Percentiles rank a stretch among this genome's conserved stretches.
Conservation (phyloP, 2,113 vertebrate genomes). For the Emydocephalus ijimae region DNA sequence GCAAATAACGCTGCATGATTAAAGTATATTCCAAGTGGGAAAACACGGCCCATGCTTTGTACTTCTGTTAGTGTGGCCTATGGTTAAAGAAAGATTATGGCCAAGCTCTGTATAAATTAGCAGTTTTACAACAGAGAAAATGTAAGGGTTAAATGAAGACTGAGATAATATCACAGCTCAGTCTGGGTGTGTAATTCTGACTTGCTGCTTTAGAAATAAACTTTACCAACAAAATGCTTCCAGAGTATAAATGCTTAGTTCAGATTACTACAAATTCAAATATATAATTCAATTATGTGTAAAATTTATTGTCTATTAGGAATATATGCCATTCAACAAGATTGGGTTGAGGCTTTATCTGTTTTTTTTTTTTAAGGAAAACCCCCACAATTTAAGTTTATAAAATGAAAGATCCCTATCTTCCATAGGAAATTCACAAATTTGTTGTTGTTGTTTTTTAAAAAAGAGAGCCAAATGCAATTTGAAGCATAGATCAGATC, state of each 20-base stretch:
- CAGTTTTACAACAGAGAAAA: conserved; percentile 23
- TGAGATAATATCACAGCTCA: conserved; percentile 8
- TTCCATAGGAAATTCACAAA: not conserved
- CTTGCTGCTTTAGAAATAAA: not conserved
- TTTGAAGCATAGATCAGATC: not conserved
- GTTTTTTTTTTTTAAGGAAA: not conserved
- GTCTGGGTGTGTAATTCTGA: not conserved
- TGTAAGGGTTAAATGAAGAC: not conserved
- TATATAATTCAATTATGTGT: not conserved
- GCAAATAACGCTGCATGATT: conserved; percentile 32
- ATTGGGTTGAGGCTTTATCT: not conserved
- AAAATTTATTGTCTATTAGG: not conserved
- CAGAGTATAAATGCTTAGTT: not conserved
- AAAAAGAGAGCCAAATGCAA: not conserved
- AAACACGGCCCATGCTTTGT: not conserved
- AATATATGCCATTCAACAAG: not conserved
- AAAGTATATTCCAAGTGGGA: conserved; percentile 30
- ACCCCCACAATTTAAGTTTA: not conserved
- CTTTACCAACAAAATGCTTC: not conserved
- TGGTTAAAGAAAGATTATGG: conserved; percentile 57
- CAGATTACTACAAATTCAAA: not conserved
- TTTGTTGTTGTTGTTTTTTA: not conserved
- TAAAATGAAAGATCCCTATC: not conserved
- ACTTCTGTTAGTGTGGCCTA: conserved; percentile 38
- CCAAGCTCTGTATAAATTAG: conserved; percentile 17